These are phyloP conservation scores for Pogonus chalceus DNA, from an alignment of 1,140 invertebrate genomes.

Conservation along the genomic window DNA sequence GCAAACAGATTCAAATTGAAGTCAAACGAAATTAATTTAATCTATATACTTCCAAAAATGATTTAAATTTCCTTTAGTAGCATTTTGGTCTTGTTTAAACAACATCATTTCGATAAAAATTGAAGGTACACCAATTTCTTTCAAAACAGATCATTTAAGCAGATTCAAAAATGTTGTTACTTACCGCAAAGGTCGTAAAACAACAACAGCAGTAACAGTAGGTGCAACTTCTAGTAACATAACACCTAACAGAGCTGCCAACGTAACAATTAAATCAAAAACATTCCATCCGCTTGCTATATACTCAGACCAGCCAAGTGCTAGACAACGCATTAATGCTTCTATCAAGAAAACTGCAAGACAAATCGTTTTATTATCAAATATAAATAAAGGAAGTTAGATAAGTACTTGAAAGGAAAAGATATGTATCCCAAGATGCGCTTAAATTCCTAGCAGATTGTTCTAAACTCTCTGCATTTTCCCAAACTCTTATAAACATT, in stretches of 20 bases:
- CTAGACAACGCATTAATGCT: slow-evolving; percentile 63
- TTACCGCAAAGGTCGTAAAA: slow-evolving; percentile 56
- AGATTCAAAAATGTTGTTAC: too few species aligned
- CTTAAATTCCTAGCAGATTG: slow-evolving; percentile 50
- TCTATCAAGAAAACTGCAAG: slow-evolving; percentile 66
- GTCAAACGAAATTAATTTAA: too few species aligned
- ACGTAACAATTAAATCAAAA: slow-evolving; percentile 68
- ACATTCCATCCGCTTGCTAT: slow-evolving; percentile 79
- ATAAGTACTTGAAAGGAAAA: slow-evolving; percentile 57
- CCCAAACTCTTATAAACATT: slow-evolving; percentile 50
- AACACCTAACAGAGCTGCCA: slow-evolving; percentile 56
- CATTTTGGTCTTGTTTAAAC: too few species aligned
- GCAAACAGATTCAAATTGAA: too few species aligned
- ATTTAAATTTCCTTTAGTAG: too few species aligned
- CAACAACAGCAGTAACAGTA: slow-evolving; percentile 59
- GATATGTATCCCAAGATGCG: slow-evolving; percentile 63
- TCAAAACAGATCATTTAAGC: too few species aligned
- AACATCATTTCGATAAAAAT: too few species aligned
- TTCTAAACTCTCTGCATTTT: slow-evolving; percentile 40
- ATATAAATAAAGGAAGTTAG: slow-evolving; percentile 21
- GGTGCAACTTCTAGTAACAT: slow-evolving; percentile 53
- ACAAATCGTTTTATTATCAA: slow-evolving; percentile 32
- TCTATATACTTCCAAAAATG: too few species aligned
- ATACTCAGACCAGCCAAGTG: slow-evolving; percentile 59
- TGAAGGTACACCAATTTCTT: too few species aligned